Base-by-base conservation (phyloP, 2,113 vertebrate species). In the Uropsilus gracilis region DNA sequence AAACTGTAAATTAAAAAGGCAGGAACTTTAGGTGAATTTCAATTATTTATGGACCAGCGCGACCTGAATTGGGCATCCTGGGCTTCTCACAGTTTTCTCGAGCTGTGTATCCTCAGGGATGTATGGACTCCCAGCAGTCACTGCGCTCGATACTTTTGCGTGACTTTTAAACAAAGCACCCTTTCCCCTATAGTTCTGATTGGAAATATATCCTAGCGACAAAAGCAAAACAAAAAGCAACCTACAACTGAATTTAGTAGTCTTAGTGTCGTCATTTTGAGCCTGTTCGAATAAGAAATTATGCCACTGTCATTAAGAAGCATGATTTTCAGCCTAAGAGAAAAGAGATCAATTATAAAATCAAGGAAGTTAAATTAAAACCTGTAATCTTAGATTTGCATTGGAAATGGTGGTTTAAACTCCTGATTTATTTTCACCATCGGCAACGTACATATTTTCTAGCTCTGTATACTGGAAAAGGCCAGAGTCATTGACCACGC, bases 271-370 rank as follows among this genome's bases (percentile, higher is more conserved):
- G 50, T 91, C 87, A 94, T 76, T 93, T 57, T 93, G 82, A 64
- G 91, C 55, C 80, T 82, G 64, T 84, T 91, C 71, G 89, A 94
- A 68, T 91, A 91, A 94, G 77, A 89, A 89, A 87, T 93, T 72
- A 50, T 90, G 71, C 30, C 90, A 71, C 63, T 94, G 80, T 96
- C 78, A 59, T 94, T 90, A 97, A 95, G 90, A 95, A 94, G 91
- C 88, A 91, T 81, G 90, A 87, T 94, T 93, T 94, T 95, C 73
- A 84, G 46, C 72, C 26, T 63, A 93, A 88, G 63, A 90, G 46
- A 95, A 95, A 95, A 83, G 78, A 89, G 66, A 92, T 93, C 69
- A 95, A 93, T 89, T 93, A 91, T 92, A 95, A 97, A 96, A 87
- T 84, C 80, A 96, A 93, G 80, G 53, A 63, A 89, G 37, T 91